phyloP scores from a whole-genome alignment of 2,888 invertebrate genomes.

The Cataglyphis cursor region DNA sequence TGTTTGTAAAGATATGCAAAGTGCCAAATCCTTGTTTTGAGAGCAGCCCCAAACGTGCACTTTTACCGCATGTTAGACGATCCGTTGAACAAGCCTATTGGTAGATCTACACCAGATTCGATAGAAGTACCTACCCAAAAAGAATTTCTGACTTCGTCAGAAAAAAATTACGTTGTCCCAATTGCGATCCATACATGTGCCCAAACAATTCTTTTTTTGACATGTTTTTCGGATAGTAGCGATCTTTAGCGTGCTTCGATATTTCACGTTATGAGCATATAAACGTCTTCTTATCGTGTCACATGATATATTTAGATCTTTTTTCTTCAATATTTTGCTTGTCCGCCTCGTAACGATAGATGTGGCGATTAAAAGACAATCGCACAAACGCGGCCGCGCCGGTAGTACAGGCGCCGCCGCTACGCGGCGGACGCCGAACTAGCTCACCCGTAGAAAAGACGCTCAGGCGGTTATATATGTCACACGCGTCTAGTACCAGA shows the following conservation, averaged over 20 bases:
- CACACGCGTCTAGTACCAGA: too few relatives aligned
- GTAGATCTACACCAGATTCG: not conserved
- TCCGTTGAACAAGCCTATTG: not conserved
- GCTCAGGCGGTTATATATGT: too few relatives aligned
- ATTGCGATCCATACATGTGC: not conserved
- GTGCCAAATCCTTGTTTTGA: not conserved
- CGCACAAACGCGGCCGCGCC: too few relatives aligned
- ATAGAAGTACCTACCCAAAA: not conserved
- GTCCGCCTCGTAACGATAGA: too few relatives aligned
- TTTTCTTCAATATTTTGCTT: not conserved
- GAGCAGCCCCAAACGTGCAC: not conserved
- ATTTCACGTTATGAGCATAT: not conserved
- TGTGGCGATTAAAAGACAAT: too few relatives aligned
- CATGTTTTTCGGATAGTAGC: too few relatives aligned
- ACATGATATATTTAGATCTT: not conserved
- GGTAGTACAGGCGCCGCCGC: too few relatives aligned
- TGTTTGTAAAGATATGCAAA: not conserved
- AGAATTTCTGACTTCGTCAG: not conserved
- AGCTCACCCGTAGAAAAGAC: too few relatives aligned
- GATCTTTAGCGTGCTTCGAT: not conserved
- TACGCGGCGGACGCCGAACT: too few relatives aligned
- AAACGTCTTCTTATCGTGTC: conserved; percentile 15
- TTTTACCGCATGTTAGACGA: not conserved
- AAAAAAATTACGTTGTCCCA: conserved; percentile 10
- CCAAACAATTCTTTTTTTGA: not conserved